Evolutionary conservation across 1,140 invertebrate species (phyloP), one percentile per base, ranked within the genome.

Genomic region (Rhynchophorus ferrugineus): DNA sequence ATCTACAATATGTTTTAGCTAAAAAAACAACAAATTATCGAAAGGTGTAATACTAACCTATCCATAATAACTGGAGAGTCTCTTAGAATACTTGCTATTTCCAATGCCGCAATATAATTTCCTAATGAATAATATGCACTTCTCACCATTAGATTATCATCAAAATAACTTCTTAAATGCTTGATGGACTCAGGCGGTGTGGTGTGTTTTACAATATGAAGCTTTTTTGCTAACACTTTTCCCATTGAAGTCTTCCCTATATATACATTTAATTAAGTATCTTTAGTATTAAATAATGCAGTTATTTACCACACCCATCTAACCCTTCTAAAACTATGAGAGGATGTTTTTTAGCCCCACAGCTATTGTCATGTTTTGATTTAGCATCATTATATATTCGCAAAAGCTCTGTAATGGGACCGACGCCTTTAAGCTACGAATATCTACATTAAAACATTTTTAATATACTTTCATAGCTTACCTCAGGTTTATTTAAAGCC

Each of bases 101-200:
- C 56, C 11, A 63, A 37, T 17, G 58, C 65, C 16, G 67, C 65
- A 37, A 69, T 61, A 50, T 69, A 69, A 54, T 69, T 69, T 9
- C 67, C 64, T 22, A 68, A 51, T n/a, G 64, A 60, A 51, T 69
- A 69, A 54, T 61, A 69, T 6, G 64, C 61, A 3, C 57, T 47
- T 17, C 58, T 33, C 39, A 67, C 45, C 33, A 20, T n/a, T 21
- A 16, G n/a, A 44, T 66, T 44, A 39, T 56, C 33, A 46, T 68
- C 64, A 58, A 67, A 67, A 22, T 59, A 46, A 22, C 50, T 24
- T 39, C 65, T 44, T 17, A 67, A 42, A 45, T 47, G 34, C 17
- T 37, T 54, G 3, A 61, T 54, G 13, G 55, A 61, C 38, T 56
- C 44, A 6, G 65, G 63, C 8, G 67, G 67, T 7, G 67, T 68